Evolutionary conservation across 2,888 invertebrate species (phyloP).

Genomic region (Liposcelis brunnea): DNA sequence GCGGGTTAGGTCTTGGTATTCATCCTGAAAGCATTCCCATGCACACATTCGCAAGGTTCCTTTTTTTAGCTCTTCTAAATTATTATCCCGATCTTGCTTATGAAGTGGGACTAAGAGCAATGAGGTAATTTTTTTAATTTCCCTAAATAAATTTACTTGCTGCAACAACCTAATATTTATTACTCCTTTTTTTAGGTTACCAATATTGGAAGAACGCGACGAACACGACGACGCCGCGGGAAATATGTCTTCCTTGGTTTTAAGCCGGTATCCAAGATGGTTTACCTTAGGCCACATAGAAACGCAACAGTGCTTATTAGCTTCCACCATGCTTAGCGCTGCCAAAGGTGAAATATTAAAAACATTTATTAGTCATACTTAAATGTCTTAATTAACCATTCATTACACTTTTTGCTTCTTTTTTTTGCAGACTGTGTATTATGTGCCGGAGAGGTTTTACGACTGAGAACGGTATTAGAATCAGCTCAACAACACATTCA

Average conservation of each 20-base stretch:
- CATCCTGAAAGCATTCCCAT: conserved; percentile 69
- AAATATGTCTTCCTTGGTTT: conserved; percentile 32
- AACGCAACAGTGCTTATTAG: conserved; percentile 61
- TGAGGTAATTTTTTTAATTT: conserved; percentile 31
- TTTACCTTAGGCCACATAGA: conserved; percentile 66
- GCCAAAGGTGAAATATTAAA: conserved; percentile 36
- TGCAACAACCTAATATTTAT: conserved; percentile 43
- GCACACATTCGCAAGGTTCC: conserved; percentile 65
- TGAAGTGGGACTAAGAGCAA: conserved; percentile 57
- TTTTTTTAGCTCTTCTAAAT: conserved; percentile 58
- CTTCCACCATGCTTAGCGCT: conserved; percentile 55
- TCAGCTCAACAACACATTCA: conserved; percentile 68
- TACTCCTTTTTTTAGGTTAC: conserved; percentile 32
- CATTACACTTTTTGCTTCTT: background rate
- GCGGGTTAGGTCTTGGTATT: conserved; percentile 54
- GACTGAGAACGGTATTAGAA: conserved; percentile 55
- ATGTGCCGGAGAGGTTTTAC: conserved; percentile 40
- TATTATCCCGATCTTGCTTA: conserved; percentile 64
- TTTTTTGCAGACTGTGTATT: conserved; percentile 10
- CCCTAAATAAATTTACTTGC: background rate
- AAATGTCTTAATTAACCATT: background rate
- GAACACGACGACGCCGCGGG: conserved; percentile 41
- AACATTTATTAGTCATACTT: background rate
- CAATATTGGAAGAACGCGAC: conserved; percentile 54
- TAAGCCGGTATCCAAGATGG: conserved; percentile 51